phyloP scores from a whole-genome alignment of 2,113 vertebrate genomes.

The Malurus melanocephalus region DNA sequence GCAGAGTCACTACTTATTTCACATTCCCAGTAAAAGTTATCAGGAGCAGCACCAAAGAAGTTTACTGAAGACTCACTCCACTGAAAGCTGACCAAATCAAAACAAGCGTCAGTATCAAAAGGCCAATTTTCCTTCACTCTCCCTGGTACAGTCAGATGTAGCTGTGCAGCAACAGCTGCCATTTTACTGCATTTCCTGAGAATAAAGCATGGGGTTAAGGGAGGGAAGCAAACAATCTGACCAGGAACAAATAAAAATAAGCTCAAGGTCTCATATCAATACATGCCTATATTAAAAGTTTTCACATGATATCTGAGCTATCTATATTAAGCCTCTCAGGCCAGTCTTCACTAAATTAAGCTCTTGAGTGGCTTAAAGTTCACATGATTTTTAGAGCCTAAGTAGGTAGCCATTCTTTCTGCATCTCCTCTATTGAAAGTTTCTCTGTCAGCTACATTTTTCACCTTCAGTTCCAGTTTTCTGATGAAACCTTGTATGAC shows the following conservation, averaged over 20 bases:
- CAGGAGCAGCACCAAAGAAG: neutral
- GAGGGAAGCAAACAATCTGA: neutral
- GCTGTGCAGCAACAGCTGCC: neutral
- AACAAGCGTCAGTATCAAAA: neutral
- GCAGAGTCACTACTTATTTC: neutral
- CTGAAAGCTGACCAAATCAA: neutral
- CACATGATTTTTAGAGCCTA: slow-evolving; percentile 45
- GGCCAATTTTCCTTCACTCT: neutral
- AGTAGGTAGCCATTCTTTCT: slow-evolving; percentile 22
- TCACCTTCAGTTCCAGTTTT: neutral
- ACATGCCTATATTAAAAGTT: slow-evolving; percentile 51
- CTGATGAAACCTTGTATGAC: neutral
- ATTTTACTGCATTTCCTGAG: neutral
- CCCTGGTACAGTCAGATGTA: neutral
- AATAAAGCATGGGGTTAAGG: neutral
- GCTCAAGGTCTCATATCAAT: slow-evolving; percentile 18
- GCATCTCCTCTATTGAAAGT: neutral
- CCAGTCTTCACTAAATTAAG: slow-evolving; percentile 70
- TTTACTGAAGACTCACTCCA: neutral
- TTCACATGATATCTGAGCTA: slow-evolving; percentile 52
- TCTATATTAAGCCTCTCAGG: slow-evolving; percentile 68
- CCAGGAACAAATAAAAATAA: neutral
- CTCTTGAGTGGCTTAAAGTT: slow-evolving; percentile 57
- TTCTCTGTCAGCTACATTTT: neutral
- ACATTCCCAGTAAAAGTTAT: neutral